Evolutionary conservation across 2,888 invertebrate genomes (phyloP).

Genomic region (Heliconius aoede): DNA sequence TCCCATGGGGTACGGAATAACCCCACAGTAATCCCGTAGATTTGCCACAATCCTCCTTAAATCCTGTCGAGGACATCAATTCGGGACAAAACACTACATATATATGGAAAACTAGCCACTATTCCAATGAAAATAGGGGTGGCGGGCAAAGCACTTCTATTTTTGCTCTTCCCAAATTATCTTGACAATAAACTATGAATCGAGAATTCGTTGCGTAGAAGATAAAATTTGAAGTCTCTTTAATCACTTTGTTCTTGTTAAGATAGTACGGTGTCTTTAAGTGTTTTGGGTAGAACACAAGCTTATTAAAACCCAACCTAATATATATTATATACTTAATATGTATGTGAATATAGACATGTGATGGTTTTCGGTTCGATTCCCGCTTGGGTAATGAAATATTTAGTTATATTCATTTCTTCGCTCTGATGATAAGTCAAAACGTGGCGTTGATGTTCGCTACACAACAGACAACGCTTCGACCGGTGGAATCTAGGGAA

Average conservation of each 20-base stretch:
- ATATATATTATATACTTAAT: no score
- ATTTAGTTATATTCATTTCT: no score
- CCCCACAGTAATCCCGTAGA: constrained; percentile 53
- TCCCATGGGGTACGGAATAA: constrained; percentile 47
- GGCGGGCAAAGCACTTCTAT: constrained; percentile 1
- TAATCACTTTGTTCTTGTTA: constrained; percentile 6
- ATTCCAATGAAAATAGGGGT: constrained; percentile 6
- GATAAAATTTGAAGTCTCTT: constrained; percentile 10
- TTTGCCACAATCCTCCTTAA: constrained; percentile 15
- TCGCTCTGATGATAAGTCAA: no score
- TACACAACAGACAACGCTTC: no score
- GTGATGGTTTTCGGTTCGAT: no score
- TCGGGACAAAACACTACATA: neutral
- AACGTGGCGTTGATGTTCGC: no score
- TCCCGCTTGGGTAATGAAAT: no score
- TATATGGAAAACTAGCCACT: constrained; percentile 2
- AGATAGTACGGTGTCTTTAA: neutral
- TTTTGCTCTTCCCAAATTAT: constrained; percentile 15
- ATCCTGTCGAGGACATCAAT: constrained; percentile 9
- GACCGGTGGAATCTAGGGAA: no score
- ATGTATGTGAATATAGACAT: no score
- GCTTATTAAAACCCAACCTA: no score
- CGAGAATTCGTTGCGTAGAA: constrained; percentile 5
- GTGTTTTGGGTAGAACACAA: neutral
- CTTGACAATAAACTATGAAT: constrained; percentile 22